Evolutionary conservation across 2,888 invertebrate genomes (phyloP), one percentile per base, ranked within the genome.

Genomic region (Hydrotaea cyrtoneurina): DNA sequence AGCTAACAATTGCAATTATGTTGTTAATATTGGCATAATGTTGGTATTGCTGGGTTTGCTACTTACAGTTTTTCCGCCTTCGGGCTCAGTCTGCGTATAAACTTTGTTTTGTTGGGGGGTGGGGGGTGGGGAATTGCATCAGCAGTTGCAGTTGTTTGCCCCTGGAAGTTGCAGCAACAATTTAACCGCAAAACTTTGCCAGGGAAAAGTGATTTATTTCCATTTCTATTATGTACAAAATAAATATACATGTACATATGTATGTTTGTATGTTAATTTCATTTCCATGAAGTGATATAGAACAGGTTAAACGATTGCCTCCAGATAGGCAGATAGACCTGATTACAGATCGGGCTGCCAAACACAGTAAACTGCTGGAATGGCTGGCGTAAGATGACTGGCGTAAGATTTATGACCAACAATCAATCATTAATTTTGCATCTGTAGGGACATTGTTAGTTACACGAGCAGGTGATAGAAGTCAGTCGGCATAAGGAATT

Each of bases 11-110:
- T 62, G 59, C 74, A 59, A 74, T 74, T 74, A 74, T 62, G 43
- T 62, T 74, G 74, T 74, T 74, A 74, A 74, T 46, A 59, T 59
- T 74, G 74, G 59, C 62, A 43, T 74, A 46, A 59, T 62, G 26
- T 69, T 39, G 43, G 7, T 39, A 7, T 21, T 43, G 23, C 10
- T n/a, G 8, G n/a, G 11, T 7, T 64, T 8, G 17, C 39, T 17
- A 19, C 15, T 39, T 39, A 13, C n/a, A n/a, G 1, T 39, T 1
- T 39, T 39, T 0, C 15, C 23, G 19, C 21, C 10, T n/a, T 21
- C 7, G 17, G 46, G 39, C 11, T 5, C 21, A 23, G 59, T 11
- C 10, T 55, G 5, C n/a, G n/a, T n/a, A n/a, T n/a, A n/a, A n/a
- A n/a, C 21, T 19, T 21, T 55, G 19, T 10, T 2, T 21, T 55